Percentiles rank a stretch among this genome's conserved stretches.
These are phyloP conservation scores for Diceros bicornis DNA, from an alignment of 2,797 vertebrate species.

Conservation along the genomic window DNA sequence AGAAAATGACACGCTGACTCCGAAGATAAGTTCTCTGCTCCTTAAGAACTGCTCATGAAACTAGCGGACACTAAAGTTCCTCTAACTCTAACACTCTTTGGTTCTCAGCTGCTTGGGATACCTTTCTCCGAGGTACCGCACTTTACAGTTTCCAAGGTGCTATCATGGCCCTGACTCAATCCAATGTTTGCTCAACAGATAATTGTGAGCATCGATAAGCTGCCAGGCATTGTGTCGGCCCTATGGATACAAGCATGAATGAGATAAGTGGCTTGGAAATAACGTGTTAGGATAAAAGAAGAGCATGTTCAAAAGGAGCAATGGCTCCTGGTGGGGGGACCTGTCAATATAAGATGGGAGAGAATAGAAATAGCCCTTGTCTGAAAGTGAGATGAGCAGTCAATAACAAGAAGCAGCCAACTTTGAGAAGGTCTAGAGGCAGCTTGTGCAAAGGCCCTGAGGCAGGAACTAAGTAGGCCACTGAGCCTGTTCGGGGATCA, in stretches of 20 bases:
- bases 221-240: background rate
- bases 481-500: background rate
- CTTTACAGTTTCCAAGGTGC: background rate
- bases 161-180: background rate
- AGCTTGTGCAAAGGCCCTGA: background rate
- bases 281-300: background rate
- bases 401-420: background rate
- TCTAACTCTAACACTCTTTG: background rate
- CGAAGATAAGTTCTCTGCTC: background rate
- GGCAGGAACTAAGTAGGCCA: background rate
- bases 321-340: background rate
- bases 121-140: background rate
- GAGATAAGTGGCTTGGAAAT: background rate
- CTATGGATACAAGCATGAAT: background rate
- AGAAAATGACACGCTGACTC: background rate
- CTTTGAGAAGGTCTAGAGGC: background rate
- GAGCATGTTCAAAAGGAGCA: background rate
- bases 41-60: background rate
- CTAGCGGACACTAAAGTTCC: too few relatives aligned
- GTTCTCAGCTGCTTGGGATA: background rate
- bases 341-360: background rate
- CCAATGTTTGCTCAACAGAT: background rate
- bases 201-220: background rate
- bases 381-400: background rate
- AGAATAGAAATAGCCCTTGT: background rate